Evolutionary conservation across 2,797 vertebrate species (phyloP).

Genomic region (Pelobates cultripes): DNA sequence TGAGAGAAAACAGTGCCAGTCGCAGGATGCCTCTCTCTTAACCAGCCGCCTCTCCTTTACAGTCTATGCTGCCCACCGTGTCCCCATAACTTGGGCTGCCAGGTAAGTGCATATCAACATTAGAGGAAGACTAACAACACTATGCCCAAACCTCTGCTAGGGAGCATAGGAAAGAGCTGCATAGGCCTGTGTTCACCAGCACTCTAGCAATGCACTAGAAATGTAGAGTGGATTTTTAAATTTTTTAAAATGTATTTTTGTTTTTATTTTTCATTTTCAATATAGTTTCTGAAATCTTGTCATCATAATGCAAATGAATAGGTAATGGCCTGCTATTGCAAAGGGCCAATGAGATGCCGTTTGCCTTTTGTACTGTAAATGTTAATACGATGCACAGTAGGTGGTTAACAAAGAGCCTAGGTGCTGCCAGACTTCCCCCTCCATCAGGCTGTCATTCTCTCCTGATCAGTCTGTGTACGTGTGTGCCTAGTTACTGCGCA

Average conservation of each 20-base stretch:
- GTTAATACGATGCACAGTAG: background rate
- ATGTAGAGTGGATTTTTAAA: too few relatives aligned
- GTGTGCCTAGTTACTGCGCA: background rate
- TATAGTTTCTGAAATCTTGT: background rate
- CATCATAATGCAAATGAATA: too few relatives aligned
- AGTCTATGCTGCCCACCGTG: conserved; percentile 87
- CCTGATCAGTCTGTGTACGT: background rate
- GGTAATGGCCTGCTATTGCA: too few relatives aligned
- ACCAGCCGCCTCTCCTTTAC: conserved; percentile 83
- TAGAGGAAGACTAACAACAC: too few relatives aligned
- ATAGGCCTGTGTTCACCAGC: too few relatives aligned
- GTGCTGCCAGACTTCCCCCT: background rate
- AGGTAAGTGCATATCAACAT: conserved; percentile 71
- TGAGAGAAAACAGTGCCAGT: conserved; percentile 65
- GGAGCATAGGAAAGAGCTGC: too few relatives aligned
- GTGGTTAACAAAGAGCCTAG: too few relatives aligned
- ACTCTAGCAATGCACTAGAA: too few relatives aligned
- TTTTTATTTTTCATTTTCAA: too few relatives aligned
- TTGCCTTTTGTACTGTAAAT: background rate
- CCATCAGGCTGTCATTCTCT: conserved; percentile 10
- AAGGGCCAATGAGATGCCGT: too few relatives aligned
- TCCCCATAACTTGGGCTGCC: conserved; percentile 93
- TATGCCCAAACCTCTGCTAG: too few relatives aligned
- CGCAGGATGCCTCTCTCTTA: conserved; percentile 85
- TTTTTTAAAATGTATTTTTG: too few relatives aligned